Percentiles rank a stretch among this genome's conserved stretches.
Conservation (phyloP, 2,797 vertebrate genomes). For the Coendou prehensilis region DNA sequence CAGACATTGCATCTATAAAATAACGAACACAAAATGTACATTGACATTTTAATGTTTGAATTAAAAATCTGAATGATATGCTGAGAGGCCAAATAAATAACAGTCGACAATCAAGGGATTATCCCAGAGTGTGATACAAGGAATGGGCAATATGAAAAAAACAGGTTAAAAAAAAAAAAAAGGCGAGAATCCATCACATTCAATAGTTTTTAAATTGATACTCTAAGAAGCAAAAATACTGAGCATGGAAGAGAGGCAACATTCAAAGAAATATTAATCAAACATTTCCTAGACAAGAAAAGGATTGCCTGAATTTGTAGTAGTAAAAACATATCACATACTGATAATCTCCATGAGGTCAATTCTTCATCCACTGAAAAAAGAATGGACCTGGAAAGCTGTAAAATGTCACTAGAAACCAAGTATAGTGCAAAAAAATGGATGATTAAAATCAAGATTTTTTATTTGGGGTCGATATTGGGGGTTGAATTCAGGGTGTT, state of each 20-base stretch:
- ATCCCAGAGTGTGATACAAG: neutral
- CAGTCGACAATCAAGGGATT: neutral
- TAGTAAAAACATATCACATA: neutral
- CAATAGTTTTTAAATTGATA: neutral
- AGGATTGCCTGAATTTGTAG: neutral
- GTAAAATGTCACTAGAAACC: neutral
- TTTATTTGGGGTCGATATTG: neutral
- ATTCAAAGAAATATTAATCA: slow-evolving; percentile 14
- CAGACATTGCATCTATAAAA: neutral
- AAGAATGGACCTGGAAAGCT: neutral
- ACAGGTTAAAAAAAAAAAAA: neutral
- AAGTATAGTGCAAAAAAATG: neutral
- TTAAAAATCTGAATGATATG: slow-evolving; percentile 47
- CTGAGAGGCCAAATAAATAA: slow-evolving; percentile 21
- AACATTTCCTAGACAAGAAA: neutral
- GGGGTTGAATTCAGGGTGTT: neutral
- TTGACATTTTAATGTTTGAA: slow-evolving; percentile 56
- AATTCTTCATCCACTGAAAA: neutral
- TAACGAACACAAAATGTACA: neutral
- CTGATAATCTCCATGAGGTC: neutral
- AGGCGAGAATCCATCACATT: neutral
- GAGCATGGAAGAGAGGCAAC: neutral
- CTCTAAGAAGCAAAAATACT: neutral
- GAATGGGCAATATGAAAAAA: neutral
- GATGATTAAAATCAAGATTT: neutral